Base-by-base conservation (phyloP, 2,888 invertebrate species). In the Drosophila nr. fundita region DNA sequence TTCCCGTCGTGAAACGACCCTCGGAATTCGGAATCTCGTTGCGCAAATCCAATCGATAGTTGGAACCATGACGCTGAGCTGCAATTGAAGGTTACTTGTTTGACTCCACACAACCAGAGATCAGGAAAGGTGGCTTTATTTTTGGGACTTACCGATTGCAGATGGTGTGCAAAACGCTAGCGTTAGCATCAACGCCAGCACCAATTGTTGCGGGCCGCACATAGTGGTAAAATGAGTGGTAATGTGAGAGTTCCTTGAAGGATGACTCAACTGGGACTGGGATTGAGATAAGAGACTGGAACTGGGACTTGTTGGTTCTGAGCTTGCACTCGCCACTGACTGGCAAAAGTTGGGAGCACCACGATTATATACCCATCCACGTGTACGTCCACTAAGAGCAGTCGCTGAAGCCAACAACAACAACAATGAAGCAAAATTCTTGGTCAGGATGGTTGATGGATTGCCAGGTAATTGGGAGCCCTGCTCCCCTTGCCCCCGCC, bases 271-370 rank as follows among this genome's bases (percentile, higher is more conserved):
- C 59, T 52, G 8, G 42, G 48, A 11, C 27, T 34, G 10, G 21
- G 30, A n/a, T 40, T 40, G 15, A 24, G 21, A 24, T 45, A 4
- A 4, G 45, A 45, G 21, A 57, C 24, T 62, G 18, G 24, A 40
- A 50, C n/a, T 67, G 59, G 75, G 52, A 73, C 80, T 84, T 79
- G 83, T 82, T 85, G 76, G 61, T 87, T 80, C 68, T 67, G 89
- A 81, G 82, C 65, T 81, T 64, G 69, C 60, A 86, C 72, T 89
- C 59, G 79, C 71, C 85, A 85, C 89, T 87, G 89, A 87, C 86
- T 87, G 89, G 80, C 72, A 62, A 40, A 36, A 63, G 60, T 58
- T 62, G 58, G 72, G 34, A 42, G 58, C 66, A 52, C 61, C 53
- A 32, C 58, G 80, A 81, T 89, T 87, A 71, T 87, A 87, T 87